phyloP scores from a whole-genome alignment of 2,888 invertebrate species.

The Pasiphila rectangulata region DNA sequence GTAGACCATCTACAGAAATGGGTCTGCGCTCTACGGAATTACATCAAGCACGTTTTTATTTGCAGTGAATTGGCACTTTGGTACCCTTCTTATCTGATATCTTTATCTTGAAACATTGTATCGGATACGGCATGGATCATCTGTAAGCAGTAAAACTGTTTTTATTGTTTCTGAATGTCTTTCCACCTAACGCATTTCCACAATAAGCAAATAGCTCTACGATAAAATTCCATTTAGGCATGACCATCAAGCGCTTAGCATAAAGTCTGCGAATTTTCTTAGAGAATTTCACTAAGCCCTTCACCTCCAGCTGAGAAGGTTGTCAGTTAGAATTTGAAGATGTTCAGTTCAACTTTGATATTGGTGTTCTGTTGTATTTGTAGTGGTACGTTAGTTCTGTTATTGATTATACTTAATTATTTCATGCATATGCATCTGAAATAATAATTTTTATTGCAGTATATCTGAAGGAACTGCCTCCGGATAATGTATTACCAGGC shows the following conservation, averaged over 20 bases:
- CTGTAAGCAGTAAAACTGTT: conserved; percentile 55
- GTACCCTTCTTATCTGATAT: not conserved
- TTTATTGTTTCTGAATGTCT: conserved; percentile 66
- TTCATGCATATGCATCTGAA: too few species aligned
- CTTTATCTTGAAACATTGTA: conserved; percentile 15
- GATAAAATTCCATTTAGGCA: conserved; percentile 49
- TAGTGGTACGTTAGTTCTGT: conserved; percentile 22
- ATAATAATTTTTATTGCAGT: conserved; percentile 11
- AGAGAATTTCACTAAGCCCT: conserved; percentile 8
- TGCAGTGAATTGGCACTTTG: not conserved
- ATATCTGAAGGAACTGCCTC: conserved; percentile 19
- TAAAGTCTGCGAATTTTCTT: conserved; percentile 7
- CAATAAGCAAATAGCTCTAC: conserved; percentile 55
- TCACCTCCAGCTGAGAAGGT: conserved; percentile 8
- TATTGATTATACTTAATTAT: too few species aligned
- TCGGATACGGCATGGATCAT: conserved; percentile 20
- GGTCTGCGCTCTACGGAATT: not conserved
- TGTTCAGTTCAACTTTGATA: conserved; percentile 20
- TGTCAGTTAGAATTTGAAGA: conserved; percentile 14
- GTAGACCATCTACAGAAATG: not conserved
- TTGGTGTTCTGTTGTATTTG: conserved; percentile 15
- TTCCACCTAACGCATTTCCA: conserved; percentile 58
- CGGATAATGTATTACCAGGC: conserved; percentile 3
- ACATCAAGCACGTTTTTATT: not conserved
- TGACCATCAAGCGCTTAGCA: conserved; percentile 14